These are phyloP conservation scores for Aulostomus chinensis DNA, from an alignment of 2,797 vertebrate genomes.

Conservation along the genomic window DNA sequence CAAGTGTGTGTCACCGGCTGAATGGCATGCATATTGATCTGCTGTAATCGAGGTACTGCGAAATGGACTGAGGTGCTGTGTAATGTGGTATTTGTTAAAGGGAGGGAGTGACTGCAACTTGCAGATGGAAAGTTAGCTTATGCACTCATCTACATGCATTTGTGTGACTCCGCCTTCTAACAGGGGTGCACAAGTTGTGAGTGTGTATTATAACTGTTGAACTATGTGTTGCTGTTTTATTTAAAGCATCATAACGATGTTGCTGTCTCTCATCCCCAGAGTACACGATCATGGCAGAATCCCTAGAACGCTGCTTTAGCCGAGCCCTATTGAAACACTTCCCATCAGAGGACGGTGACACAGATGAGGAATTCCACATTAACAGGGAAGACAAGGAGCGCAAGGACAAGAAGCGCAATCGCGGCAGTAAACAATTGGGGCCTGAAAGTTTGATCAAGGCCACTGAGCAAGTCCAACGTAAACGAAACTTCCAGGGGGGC, in stretches of 20 bases:
- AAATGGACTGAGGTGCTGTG: slow-evolving; percentile 4
- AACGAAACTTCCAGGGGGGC: slow-evolving; percentile 72
- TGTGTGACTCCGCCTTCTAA: too few relatives aligned
- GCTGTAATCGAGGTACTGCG: background rate
- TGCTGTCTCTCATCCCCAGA: too few relatives aligned
- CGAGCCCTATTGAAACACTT: slow-evolving; percentile 95
- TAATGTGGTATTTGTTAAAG: background rate
- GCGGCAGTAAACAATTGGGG: slow-evolving; percentile 79
- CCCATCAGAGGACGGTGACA: slow-evolving; percentile 94
- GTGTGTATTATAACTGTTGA: too few relatives aligned
- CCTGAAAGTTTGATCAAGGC: slow-evolving; percentile 78
- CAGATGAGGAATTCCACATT: slow-evolving; percentile 94
- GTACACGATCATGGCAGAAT: slow-evolving; percentile 96
- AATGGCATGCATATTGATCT: background rate
- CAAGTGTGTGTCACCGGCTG: slow-evolving; percentile 19
- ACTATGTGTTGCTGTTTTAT: too few relatives aligned
- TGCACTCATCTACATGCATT: slow-evolving; percentile 2
- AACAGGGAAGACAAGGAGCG: slow-evolving; percentile 87
- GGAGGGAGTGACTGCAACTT: background rate
- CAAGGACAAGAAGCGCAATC: slow-evolving; percentile 87
- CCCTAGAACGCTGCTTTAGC: slow-evolving; percentile 93
- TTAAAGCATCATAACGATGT: too few relatives aligned
- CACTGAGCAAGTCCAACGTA: slow-evolving; percentile 80
- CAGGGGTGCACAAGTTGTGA: too few relatives aligned
- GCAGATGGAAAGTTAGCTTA: background rate